Conservation (phyloP, 1,140 invertebrate genomes). For the Homarus americanus region DNA sequence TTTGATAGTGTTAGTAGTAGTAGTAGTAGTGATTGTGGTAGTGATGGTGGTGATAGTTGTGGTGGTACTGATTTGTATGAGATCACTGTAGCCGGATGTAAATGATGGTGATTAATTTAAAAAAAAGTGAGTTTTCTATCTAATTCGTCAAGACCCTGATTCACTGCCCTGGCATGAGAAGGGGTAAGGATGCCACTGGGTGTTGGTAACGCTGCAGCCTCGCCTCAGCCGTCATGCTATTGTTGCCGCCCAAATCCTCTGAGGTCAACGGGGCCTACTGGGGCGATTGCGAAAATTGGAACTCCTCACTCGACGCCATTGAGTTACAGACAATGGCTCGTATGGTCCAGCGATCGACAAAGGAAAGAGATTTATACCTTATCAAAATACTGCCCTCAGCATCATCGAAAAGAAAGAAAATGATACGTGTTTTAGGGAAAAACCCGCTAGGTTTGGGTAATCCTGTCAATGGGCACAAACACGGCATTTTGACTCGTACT, state of each 20-base stretch:
- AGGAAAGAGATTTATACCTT: neutral
- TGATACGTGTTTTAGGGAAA: neutral
- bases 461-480: neutral
- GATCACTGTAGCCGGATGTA: too few species aligned
- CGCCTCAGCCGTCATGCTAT: neutral
- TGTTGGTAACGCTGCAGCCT: neutral
- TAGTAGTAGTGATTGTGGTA: too few species aligned
- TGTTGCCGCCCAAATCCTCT: neutral
- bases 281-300: neutral
- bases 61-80: too few species aligned
- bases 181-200: neutral
- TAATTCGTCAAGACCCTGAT: too few species aligned
- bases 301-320: neutral
- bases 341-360: neutral
- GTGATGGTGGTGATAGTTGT: too few species aligned
- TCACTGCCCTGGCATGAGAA: too few species aligned
- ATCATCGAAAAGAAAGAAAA: neutral
- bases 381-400: neutral
- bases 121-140: too few species aligned
- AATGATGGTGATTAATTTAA: too few species aligned
- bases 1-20: too few species aligned
- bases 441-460: neutral
- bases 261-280: neutral
- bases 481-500: neutral
- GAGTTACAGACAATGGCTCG: neutral